Conservation (phyloP, 2,888 invertebrate species). For the Rhodophaea formosa region DNA sequence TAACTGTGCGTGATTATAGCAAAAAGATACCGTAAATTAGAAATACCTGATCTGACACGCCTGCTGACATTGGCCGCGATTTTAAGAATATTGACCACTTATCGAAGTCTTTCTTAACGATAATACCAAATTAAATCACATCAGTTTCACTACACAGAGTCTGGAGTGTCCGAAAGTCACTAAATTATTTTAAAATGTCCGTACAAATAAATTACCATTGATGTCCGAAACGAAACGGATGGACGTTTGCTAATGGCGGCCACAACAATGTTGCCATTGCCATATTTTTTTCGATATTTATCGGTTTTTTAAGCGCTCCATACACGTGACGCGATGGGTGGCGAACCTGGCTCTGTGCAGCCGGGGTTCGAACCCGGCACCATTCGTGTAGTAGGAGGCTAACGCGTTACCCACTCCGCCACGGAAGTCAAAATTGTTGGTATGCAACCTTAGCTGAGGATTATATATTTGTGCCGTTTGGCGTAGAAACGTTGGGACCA, state of each 20-base stretch:
- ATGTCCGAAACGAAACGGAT: conserved; percentile 62
- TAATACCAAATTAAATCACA: conserved; percentile 72
- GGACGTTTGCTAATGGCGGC: conserved; percentile 73
- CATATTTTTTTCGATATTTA: not conserved
- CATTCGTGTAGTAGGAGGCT: too few species aligned
- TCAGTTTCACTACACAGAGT: conserved; percentile 75
- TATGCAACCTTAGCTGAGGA: too few species aligned
- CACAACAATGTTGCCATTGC: conserved; percentile 46
- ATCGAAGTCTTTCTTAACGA: conserved; percentile 68
- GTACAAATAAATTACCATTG: conserved; percentile 58
- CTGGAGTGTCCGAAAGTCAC: conserved; percentile 64
- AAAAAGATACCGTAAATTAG: conserved; percentile 53
- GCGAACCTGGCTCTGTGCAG: too few species aligned
- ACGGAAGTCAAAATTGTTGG: too few species aligned
- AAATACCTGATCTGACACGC: conserved; percentile 94
- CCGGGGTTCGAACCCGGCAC: too few species aligned
- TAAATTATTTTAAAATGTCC: conserved; percentile 61
- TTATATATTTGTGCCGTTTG: too few species aligned
- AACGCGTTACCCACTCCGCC: too few species aligned
- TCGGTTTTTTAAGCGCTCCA: not conserved
- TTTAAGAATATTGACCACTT: conserved; percentile 78
- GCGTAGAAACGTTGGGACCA: too few species aligned
- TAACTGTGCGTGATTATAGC: conserved; percentile 40
- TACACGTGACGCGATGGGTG: not conserved
- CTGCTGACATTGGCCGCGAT: conserved; percentile 93